phyloP scores from a whole-genome alignment of 2,797 vertebrate species.

The Meda fulgida region DNA sequence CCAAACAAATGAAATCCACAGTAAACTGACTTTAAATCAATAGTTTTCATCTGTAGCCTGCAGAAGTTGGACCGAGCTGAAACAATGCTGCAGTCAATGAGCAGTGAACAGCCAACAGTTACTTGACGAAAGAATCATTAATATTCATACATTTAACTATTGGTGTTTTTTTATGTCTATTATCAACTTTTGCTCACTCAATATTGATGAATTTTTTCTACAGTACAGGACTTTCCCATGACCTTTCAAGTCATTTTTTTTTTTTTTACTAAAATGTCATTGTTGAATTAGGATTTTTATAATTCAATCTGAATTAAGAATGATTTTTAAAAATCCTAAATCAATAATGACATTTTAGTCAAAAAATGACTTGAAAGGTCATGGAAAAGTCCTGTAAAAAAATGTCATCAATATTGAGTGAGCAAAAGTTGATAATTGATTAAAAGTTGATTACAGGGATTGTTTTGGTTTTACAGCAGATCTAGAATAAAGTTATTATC shows the following conservation, averaged over 20 bases:
- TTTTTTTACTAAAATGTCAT: not conserved
- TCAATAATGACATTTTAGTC: too few relatives aligned
- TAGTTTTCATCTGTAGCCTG: constrained; percentile 91
- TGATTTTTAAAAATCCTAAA: too few relatives aligned
- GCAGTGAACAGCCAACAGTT: not conserved
- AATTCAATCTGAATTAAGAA: too few relatives aligned
- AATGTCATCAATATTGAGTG: too few relatives aligned
- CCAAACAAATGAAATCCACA: constrained; percentile 92
- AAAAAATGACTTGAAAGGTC: too few relatives aligned
- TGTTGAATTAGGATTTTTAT: not conserved
- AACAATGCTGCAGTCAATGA: constrained; percentile 50
- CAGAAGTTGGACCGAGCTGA: constrained; percentile 78
- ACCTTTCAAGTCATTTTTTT: not conserved
- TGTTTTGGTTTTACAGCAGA: too few relatives aligned
- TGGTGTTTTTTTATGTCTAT: not conserved
- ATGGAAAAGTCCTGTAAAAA: too few relatives aligned
- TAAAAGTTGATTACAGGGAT: too few relatives aligned
- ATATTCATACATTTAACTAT: not conserved
- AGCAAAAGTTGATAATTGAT: too few relatives aligned
- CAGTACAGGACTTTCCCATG: not conserved
- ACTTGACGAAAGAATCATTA: not conserved
- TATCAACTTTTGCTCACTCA: not conserved
- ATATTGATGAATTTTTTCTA: not conserved
- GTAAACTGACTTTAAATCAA: constrained; percentile 92
- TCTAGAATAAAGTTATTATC: too few relatives aligned